Conservation (phyloP, 1,140 invertebrate species). For the Achroia grisella region DNA sequence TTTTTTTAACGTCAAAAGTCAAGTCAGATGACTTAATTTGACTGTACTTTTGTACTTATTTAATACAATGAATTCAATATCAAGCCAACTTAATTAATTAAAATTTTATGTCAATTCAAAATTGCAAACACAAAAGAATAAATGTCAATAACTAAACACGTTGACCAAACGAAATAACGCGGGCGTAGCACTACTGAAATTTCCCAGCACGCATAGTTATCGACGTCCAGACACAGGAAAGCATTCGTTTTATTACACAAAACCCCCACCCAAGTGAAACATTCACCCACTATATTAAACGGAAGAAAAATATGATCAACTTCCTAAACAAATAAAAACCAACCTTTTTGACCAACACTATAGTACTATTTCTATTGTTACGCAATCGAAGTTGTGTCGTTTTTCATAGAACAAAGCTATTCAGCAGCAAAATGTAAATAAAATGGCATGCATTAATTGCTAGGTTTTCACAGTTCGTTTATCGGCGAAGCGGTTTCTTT, state of each 20-base stretch:
- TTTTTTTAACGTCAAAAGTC: too few species aligned
- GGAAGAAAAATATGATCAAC: neutral
- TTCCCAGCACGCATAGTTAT: conserved; percentile 28
- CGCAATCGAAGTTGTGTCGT: conserved; percentile 7
- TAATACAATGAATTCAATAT: too few species aligned
- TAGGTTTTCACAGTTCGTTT: conserved; percentile 46
- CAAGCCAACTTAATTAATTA: too few species aligned
- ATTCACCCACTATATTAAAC: conserved; percentile 23
- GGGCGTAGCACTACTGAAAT: conserved; percentile 5
- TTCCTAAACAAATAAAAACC: conserved; percentile 6
- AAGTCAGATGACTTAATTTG: too few species aligned
- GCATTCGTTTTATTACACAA: conserved; percentile 48
- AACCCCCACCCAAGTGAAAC: conserved; percentile 38
- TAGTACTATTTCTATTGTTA: conserved; percentile 10
- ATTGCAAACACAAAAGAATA: too few species aligned
- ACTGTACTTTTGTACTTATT: too few species aligned
- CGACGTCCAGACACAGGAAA: conserved; percentile 40
- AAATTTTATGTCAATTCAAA: too few species aligned
- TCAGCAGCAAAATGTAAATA: conserved; percentile 42
- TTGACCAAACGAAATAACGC: too few species aligned
- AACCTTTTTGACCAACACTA: conserved; percentile 12
- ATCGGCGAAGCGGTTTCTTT: conserved; percentile 13
- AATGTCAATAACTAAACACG: too few species aligned
- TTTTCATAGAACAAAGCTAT: conserved; percentile 11
- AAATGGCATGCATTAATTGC: conserved; percentile 47